These are phyloP conservation scores for Austrolebias charrua DNA, from an alignment of 2,797 vertebrate species.

Conservation along the genomic window DNA sequence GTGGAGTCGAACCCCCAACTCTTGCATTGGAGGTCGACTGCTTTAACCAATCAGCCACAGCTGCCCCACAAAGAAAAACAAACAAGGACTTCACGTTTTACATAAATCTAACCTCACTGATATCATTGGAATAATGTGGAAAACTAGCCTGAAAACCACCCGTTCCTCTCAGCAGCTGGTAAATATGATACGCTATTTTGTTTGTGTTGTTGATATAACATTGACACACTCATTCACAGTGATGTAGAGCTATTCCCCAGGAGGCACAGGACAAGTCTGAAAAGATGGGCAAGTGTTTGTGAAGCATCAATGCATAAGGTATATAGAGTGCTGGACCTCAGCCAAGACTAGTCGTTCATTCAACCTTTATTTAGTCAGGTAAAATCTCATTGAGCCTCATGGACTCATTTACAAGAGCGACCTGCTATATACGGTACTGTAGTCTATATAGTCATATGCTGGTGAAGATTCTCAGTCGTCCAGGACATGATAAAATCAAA, in stretches of 20 bases:
- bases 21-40: too few relatives aligned
- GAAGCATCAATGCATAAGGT: conserved; percentile 8
- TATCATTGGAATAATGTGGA: neutral
- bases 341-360: conserved; percentile 16
- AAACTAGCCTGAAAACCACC: conserved; percentile 17
- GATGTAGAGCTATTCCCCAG: conserved; percentile 26
- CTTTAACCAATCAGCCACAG: too few relatives aligned
- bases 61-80: neutral
- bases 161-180: conserved; percentile 17
- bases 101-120: neutral
- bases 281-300: conserved; percentile 9
- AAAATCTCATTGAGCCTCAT: too few relatives aligned
- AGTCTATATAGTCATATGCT: too few relatives aligned
- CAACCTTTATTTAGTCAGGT: too few relatives aligned
- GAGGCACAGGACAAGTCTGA: neutral
- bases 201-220: conserved; percentile 31
- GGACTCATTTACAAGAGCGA: too few relatives aligned
- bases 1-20: too few relatives aligned
- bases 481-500: too few relatives aligned
- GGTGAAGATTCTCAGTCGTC: too few relatives aligned
- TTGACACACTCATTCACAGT: conserved; percentile 28
- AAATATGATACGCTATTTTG: conserved; percentile 11
- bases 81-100: neutral
- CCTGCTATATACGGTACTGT: too few relatives aligned
- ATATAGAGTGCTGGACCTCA: conserved; percentile 13